Conservation (phyloP, 53 echinoderm and acorn worm genomes). For the Henricia sp. region DNA sequence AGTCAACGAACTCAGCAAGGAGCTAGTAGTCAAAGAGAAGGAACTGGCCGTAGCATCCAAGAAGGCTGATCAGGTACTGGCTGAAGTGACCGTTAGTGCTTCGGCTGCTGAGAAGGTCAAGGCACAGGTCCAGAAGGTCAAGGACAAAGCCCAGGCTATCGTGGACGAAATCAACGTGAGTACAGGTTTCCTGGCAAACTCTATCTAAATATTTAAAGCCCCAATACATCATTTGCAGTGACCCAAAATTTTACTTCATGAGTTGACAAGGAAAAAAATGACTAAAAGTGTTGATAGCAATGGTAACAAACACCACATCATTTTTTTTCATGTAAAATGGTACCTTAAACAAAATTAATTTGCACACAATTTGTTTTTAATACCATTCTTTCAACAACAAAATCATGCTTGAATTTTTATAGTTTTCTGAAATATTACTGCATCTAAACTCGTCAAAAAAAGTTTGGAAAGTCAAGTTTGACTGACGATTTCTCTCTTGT, state of each 20-base stretch:
- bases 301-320: no score
- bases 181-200: neutral
- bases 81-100: slow-evolving; percentile 98
- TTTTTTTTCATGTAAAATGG: no score
- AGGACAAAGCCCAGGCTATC: slow-evolving; percentile 98
- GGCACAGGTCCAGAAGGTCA: slow-evolving; percentile 99
- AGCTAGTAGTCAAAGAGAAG: slow-evolving; percentile 97
- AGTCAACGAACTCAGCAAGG: slow-evolving; percentile 98
- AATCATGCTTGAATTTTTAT: no score
- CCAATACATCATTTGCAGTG: no score
- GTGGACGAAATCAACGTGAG: slow-evolving; percentile 98
- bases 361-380: neutral
- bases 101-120: slow-evolving; percentile 99
- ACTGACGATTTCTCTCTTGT: no score
- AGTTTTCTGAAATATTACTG: no score
- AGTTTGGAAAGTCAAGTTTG: no score
- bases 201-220: neutral
- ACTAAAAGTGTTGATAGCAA: no score
- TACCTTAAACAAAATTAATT: neutral
- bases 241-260: no score
- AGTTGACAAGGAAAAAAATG: no score
- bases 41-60: slow-evolving; percentile 95
- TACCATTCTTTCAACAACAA: neutral
- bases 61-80: slow-evolving; percentile 94
- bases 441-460: no score